These are phyloP conservation scores for Pecten maximus DNA, from an alignment of 2,888 invertebrate genomes.

Conservation along the genomic window DNA sequence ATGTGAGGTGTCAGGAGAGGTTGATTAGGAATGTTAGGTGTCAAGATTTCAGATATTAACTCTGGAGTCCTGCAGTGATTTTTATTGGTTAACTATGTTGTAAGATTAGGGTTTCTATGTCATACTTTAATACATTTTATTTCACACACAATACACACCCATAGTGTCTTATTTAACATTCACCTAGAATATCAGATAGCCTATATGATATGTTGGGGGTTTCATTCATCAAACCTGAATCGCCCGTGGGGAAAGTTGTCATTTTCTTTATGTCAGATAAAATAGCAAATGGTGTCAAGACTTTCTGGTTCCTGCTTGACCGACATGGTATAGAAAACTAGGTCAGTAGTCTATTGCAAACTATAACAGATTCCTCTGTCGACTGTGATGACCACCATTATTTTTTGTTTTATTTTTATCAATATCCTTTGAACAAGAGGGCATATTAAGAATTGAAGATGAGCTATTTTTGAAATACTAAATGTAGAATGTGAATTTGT, in stretches of 20 bases:
- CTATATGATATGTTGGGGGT: neutral
- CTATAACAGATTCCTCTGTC: too few species aligned
- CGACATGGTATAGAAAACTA: neutral
- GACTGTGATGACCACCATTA: too few species aligned
- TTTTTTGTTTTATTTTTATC: too few species aligned
- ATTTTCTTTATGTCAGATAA: neutral
- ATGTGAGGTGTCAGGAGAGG: too few species aligned
- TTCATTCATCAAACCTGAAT: neutral
- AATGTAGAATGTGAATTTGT: too few species aligned
- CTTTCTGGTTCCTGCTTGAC: neutral
- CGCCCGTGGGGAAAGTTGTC: neutral
- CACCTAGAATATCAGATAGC: neutral
- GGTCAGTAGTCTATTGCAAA: too few species aligned
- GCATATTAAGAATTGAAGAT: too few species aligned
- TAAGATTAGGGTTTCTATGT: neutral
- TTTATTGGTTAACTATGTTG: neutral
- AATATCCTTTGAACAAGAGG: too few species aligned
- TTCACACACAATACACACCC: neutral
- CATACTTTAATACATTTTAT: neutral
- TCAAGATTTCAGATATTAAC: neutral
- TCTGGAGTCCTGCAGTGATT: neutral
- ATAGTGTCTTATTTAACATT: neutral
- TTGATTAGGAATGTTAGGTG: neutral
- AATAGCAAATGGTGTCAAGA: neutral
- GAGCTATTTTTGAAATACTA: too few species aligned